Base-by-base conservation (phyloP, 2,888 invertebrate genomes). In the Psylliodes chrysocephalus region DNA sequence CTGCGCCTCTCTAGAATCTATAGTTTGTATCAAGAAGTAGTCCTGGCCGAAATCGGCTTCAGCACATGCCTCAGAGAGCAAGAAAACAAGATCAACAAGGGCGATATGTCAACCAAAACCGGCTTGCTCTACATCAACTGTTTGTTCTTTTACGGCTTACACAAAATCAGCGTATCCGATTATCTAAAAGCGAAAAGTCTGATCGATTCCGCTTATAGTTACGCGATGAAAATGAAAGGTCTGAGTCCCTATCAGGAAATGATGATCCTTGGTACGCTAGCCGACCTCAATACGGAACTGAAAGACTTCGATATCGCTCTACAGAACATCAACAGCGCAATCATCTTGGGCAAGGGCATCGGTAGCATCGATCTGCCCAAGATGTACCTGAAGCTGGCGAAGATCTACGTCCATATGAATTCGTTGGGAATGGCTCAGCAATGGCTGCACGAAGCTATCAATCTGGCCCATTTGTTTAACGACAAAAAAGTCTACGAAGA, bases 71-170 rank as follows among this genome's bases (percentile, higher is more conserved):
- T 84, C 25, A 70, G 75, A 4, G 72, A 75, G 2, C 83, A 83
- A 70, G 78, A 81, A 65, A 63, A 67, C 1, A 84, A 84, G 73
- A 78, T 83, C 22, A 59, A 71, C 2, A 70, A 75, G 18, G 83
- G 82, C 1, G 79, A 80, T 52, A 73, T 77, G 1, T 79, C 81
- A 19, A 82, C 82, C 1, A 79, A 79, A 70, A 82, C 84, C 0
- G 82, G 82, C 14, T 73, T 81, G 68, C 73, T 84, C 2, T 84
- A 83, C 66, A 75, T 84, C 0, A 83, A 83, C 66, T 76, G 80
- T 4, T 71, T 84, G 8, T 84, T 83, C 66, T 84, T 84, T 83
- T 84, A 84, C 66, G 84, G 82, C 0, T 78, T 83, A 3, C 83
- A 84, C 62, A 79, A 83, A 70, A 77, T 79, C 12, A 75, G 78